Conservation (phyloP, 1,140 invertebrate species). For the Zaprionus ghesquierei region DNA sequence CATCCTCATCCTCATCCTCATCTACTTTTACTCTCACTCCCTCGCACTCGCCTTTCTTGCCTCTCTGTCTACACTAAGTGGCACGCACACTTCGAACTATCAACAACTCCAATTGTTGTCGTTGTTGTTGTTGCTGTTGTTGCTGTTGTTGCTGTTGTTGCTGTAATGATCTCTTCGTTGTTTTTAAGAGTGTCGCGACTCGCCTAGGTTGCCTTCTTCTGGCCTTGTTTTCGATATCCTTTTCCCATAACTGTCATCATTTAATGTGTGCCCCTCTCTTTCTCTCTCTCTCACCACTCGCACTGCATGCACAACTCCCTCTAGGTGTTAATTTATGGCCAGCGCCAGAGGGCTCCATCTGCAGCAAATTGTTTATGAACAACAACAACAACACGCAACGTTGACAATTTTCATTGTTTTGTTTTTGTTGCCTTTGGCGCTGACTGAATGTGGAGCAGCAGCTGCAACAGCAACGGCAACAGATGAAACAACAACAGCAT, state of each 20-base stretch:
- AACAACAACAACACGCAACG: not conserved
- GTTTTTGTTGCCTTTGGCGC: not conserved
- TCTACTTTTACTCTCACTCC: constrained; percentile 28
- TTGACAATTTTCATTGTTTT: not conserved
- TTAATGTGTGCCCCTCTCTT: constrained; percentile 33
- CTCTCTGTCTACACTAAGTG: constrained; percentile 1
- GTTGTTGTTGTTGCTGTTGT: not conserved
- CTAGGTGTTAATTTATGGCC: constrained; percentile 75
- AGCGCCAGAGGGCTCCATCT: not conserved
- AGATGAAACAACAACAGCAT: constrained; percentile 21
- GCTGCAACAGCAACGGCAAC: constrained; percentile 15
- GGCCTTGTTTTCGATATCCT: constrained; percentile 56
- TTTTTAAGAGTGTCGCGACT: constrained; percentile 3
- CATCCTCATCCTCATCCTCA: no score
- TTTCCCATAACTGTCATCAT: constrained; percentile 75
- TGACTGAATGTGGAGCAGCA: not conserved
- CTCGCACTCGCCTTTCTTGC: not conserved
- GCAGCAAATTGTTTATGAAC: constrained; percentile 16
- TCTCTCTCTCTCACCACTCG: not conserved
- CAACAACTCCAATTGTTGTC: constrained; percentile 12
- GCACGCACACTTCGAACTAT: constrained; percentile 27
- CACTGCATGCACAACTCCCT: constrained; percentile 1
- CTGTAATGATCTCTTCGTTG: constrained; percentile 6
- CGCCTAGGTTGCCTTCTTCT: constrained; percentile 3
- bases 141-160: constrained; percentile 5